Base-by-base conservation (phyloP, 2,113 vertebrate genomes). In the Cinclus cinclus region DNA sequence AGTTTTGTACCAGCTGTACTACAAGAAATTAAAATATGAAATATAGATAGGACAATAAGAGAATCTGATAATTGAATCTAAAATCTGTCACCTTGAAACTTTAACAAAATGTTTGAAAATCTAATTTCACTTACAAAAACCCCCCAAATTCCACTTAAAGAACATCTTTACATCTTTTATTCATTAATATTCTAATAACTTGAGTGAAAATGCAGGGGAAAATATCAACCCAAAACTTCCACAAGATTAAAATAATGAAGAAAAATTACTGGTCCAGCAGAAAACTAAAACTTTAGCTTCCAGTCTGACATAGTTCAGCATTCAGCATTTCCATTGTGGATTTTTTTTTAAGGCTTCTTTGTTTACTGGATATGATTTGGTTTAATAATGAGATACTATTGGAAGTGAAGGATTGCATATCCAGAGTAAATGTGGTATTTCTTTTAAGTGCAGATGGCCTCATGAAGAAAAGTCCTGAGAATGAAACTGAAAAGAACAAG, bases 161-260 rank as follows among this genome's bases (percentile, higher is more conserved):
- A 60, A 41, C 2, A 44, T 12, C 2, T 16, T 76, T 27, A 49
- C 8, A 6, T 75, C 5, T 64, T 63, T 68, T 37, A 15, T 44
- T 78, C 53, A 28, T 52, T 47, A 60, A 20, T 3, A 31, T 58
- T 65, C 50, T 3, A 81, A 31, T 30, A 76, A 19, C 7, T 69
- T 77, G 7, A 53, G 41, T 50, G 23, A 68, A 73, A 76, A 67
- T 3, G 6, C n/a, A 8, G 24, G 7, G 10, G 8, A 56, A 2
- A 15, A 7, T 9, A 39, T 1, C 10, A 13, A 53, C 2, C 3
- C 6, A 10, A 39, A 19, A 67, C 7, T 10, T n/a, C 47, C 7
- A 30, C 7, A 53, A 49, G 14, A 58, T 30, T 53, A 39, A 83
- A 87, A 67, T 55, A 87, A 77, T 27, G 1, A 70, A 86, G 9